Percentiles rank a stretch among this genome's conserved stretches.
Conservation (phyloP, 2,888 invertebrate genomes). For the Stictocephala bisonia region DNA sequence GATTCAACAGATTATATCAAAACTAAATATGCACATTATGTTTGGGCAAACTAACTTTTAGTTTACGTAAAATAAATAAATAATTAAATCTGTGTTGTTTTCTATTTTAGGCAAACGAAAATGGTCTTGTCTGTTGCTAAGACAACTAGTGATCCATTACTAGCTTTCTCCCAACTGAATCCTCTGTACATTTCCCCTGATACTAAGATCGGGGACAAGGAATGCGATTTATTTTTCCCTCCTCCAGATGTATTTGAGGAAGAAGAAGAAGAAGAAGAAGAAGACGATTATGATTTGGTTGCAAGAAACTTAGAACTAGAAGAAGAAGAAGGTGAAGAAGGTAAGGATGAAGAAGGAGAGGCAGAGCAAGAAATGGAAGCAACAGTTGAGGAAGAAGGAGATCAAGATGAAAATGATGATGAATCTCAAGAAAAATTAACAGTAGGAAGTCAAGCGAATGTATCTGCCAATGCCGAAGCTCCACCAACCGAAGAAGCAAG, state of each 20-base stretch:
- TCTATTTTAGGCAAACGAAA: constrained; percentile 71
- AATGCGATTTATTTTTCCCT: constrained; percentile 77
- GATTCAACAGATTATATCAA: no score
- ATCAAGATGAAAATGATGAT: background rate
- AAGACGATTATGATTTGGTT: background rate
- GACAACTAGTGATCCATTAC: constrained; percentile 72
- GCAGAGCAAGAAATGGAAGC: background rate
- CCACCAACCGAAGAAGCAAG: background rate
- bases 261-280: constrained; percentile 24
- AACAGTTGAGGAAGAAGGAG: constrained; percentile 5
- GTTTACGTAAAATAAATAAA: background rate
- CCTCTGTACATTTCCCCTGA: constrained; percentile 78
- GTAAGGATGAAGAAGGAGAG: constrained; percentile 38
- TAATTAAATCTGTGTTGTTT: background rate
- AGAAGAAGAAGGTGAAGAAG: constrained; percentile 47
- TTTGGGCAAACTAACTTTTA: no score
- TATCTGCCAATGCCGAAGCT: background rate
- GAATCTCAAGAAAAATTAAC: background rate
- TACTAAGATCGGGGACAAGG: constrained; percentile 71
- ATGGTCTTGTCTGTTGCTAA: constrained; percentile 76
- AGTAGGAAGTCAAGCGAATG: background rate
- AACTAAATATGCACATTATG: no score
- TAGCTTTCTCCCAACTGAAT: constrained; percentile 72
- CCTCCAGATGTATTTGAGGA: constrained; percentile 68
- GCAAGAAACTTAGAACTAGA: constrained; percentile 52